Conservation (phyloP, 2,888 invertebrate species). For the Spodoptera exigua region DNA sequence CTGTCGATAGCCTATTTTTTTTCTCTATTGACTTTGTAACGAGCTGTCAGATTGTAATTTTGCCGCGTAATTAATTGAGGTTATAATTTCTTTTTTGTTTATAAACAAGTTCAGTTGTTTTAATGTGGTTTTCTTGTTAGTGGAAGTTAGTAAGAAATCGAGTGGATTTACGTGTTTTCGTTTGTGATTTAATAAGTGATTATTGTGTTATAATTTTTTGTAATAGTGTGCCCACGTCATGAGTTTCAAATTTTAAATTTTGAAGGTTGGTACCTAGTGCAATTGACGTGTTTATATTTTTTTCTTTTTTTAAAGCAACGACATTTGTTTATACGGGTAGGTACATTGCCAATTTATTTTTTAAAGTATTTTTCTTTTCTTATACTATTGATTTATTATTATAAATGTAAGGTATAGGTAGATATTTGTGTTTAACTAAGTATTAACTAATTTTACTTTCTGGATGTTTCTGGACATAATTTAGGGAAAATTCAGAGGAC, state of each 20-base stretch:
- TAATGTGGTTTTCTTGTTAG: slow-evolving; percentile 37
- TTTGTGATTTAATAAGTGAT: slow-evolving; percentile 4
- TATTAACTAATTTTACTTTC: too few relatives aligned
- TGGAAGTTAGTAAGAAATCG: slow-evolving; percentile 44
- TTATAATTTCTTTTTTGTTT: slow-evolving; percentile 23
- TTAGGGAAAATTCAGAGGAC: too few relatives aligned
- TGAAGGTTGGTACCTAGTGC: slow-evolving; percentile 21
- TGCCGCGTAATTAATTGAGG: slow-evolving; percentile 35
- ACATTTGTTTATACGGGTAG: not conserved
- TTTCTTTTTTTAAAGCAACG: not conserved
- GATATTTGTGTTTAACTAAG: too few relatives aligned
- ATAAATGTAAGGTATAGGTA: too few relatives aligned
- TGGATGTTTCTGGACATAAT: too few relatives aligned
- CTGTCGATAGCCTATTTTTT: slow-evolving; percentile 33
- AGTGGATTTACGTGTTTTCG: slow-evolving; percentile 19
- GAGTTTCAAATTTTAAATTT: not conserved
- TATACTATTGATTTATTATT: too few relatives aligned
- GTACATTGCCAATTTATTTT: too few relatives aligned
- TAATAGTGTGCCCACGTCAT: not conserved
- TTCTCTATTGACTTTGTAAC: slow-evolving; percentile 24
- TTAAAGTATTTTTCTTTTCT: too few relatives aligned
- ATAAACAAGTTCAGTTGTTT: slow-evolving; percentile 38
- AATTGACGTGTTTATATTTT: slow-evolving; percentile 17
- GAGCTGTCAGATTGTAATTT: slow-evolving; percentile 48
- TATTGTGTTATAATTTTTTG: slow-evolving; percentile 7